Base-by-base conservation (phyloP, 1,140 invertebrate genomes). In the Arctopsyche grandis region DNA sequence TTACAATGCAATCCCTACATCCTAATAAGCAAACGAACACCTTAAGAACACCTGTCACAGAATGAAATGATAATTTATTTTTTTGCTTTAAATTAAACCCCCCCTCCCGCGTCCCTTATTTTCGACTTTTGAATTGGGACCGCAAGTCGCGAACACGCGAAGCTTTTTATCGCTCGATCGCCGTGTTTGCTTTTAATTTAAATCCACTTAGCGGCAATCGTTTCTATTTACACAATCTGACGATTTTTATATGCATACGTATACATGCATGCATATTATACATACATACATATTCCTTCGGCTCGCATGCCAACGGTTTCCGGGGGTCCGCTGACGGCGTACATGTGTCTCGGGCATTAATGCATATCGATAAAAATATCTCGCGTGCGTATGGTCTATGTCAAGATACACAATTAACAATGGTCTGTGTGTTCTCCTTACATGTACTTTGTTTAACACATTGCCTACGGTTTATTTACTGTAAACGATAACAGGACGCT, bases 311-410 rank as follows among this genome's bases (percentile, higher is more conserved):
- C 21, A 26, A 26, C 24, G 63, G 56, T 21, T 60, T 60, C 56
- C 56, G 56, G 12, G 1, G 63, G 0, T 24, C 12, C 21, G 16
- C 12, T 52, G 16, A 52, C 5, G 14, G 5, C 38, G 4, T 48
- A 71, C 69, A 71, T 71, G 43, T 71, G 69, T 44, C 21, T 46
- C 69, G 16, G 16, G 43, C 16, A 71, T 71, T 71, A 71, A 74
- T 14, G 71, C 44, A 26, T 74, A 74, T 74, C 71, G 71, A 74
- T 56, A 74, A 52, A 74, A 52, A 56, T 74, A 74, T 74, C 71
- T 48, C 71, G 46, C 24, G 63, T 66, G 44, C 71, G 48, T 74
- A 26, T 74, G 71, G 71, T 74, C 14, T 48, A 74, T 56, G 71
- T 74, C 71, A 74, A 29, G 48, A 74, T 44, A 71, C 16, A 71